A percentile compares a stretch with the other conserved stretches of the same genome.
Conservation (phyloP, 2,113 vertebrate genomes). For the Rhegmatorhina hoffmannsi region DNA sequence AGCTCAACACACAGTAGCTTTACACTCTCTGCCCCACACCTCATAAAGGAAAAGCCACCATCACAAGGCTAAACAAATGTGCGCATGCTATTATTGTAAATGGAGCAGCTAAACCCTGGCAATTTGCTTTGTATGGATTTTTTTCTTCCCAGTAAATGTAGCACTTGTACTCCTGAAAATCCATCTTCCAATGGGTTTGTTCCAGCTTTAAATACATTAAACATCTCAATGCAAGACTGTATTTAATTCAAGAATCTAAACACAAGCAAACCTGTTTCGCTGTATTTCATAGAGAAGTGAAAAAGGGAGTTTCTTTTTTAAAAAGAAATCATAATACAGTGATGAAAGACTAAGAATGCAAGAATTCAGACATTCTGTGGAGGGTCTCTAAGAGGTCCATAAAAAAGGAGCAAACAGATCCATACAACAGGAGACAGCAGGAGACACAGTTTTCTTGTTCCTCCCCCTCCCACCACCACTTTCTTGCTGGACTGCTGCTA, state of each 20-base stretch:
- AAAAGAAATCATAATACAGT: slow-evolving; percentile 71
- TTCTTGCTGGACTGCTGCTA: slow-evolving; percentile 73
- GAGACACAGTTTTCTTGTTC: slow-evolving; percentile 58
- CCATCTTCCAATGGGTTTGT: slow-evolving; percentile 36
- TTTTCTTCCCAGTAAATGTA: slow-evolving; percentile 66
- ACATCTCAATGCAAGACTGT: slow-evolving; percentile 70
- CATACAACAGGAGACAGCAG: slow-evolving; percentile 75
- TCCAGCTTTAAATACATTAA: slow-evolving; percentile 78
- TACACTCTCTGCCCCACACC: slow-evolving; percentile 52
- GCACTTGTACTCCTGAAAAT: slow-evolving; percentile 63
- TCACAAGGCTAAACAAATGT: slow-evolving; percentile 66
- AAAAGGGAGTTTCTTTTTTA: slow-evolving; percentile 41
- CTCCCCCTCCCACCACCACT: background rate
- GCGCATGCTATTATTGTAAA: slow-evolving; percentile 67
- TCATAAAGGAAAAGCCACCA: slow-evolving; percentile 64
- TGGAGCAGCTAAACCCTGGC: slow-evolving; percentile 73
- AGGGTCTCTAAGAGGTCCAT: slow-evolving; percentile 77
- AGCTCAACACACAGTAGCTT: slow-evolving; percentile 69
- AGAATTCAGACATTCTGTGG: slow-evolving; percentile 76
- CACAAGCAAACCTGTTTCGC: slow-evolving; percentile 62
- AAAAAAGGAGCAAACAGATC: slow-evolving; percentile 78
- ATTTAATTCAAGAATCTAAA: slow-evolving; percentile 75
- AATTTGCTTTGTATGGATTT: slow-evolving; percentile 39
- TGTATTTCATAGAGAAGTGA: slow-evolving; percentile 58
- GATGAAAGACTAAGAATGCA: slow-evolving; percentile 74